A percentile compares a stretch with the other conserved stretches of the same genome.
These are phyloP conservation scores for Oxyura jamaicensis DNA, from an alignment of 2,113 vertebrate genomes.

Conservation along the genomic window DNA sequence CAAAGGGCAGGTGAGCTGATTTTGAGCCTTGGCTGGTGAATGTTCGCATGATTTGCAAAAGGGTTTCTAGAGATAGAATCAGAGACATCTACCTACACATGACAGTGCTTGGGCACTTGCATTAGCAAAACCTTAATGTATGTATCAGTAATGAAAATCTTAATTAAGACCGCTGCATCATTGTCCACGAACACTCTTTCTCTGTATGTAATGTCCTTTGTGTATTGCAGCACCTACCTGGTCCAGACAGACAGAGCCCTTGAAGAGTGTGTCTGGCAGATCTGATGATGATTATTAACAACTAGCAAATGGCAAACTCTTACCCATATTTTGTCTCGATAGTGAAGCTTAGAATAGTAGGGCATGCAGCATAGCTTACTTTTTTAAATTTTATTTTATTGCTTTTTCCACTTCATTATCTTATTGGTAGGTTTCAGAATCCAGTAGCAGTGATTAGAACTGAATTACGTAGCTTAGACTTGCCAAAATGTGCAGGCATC, in stretches of 20 bases:
- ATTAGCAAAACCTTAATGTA: constrained; percentile 81
- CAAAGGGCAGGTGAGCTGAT: constrained; percentile 50
- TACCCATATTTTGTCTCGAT: constrained; percentile 73
- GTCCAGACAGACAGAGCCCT: constrained; percentile 78
- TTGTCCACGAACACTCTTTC: constrained; percentile 78
- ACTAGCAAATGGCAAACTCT: constrained; percentile 72
- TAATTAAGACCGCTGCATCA: constrained; percentile 85
- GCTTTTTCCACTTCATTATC: constrained; percentile 53
- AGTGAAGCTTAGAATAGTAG: constrained; percentile 52
- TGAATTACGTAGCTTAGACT: constrained; percentile 54
- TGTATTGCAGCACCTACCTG: constrained; percentile 77
- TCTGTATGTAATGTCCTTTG: constrained; percentile 77
- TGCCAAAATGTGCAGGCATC: constrained; percentile 62
- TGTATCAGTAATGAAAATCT: constrained; percentile 89
- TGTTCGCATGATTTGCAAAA: background rate
- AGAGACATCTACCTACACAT: constrained; percentile 80
- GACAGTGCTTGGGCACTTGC: constrained; percentile 76
- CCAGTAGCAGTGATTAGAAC: constrained; percentile 54
- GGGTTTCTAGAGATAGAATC: constrained; percentile 75
- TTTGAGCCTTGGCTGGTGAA: constrained; percentile 30
- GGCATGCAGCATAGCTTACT: constrained; percentile 60
- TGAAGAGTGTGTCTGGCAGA: constrained; percentile 76
- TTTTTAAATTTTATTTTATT: constrained; percentile 51
- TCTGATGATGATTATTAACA: constrained; percentile 79
- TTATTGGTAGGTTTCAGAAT: constrained; percentile 62